A percentile compares a stretch with the other conserved stretches of the same genome.
phyloP scores from a whole-genome alignment of 2,888 invertebrate genomes.

The Augiades crinisus region DNA sequence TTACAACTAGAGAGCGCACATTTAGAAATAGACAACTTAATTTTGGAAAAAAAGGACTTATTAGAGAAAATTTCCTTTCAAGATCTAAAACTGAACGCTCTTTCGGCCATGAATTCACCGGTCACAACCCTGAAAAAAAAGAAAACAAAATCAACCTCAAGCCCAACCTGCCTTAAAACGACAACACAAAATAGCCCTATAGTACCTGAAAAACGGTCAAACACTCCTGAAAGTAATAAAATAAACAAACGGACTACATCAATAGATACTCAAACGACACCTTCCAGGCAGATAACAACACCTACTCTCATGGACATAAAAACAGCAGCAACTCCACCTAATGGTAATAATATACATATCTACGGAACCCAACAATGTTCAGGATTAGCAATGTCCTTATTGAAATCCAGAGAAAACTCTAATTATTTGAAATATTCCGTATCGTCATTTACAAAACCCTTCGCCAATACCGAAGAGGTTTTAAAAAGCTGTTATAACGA shows the following conservation, averaged over 20 bases:
- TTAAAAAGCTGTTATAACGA: background rate
- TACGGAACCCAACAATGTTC: background rate
- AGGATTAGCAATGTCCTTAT: background rate
- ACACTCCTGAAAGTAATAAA: too few species aligned
- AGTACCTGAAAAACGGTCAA: too few species aligned
- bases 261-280: background rate
- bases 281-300: background rate
- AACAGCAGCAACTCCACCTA: too few species aligned
- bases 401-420: background rate
- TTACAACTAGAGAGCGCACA: conserved; percentile 1
- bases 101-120: background rate
- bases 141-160: too few species aligned
- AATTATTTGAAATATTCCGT: background rate
- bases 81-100: background rate
- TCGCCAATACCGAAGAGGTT: background rate
- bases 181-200: too few species aligned
- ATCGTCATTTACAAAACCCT: background rate
- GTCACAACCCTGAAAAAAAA: background rate
- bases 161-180: too few species aligned
- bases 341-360: background rate
- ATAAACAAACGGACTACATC: too few species aligned
- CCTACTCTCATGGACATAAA: background rate
- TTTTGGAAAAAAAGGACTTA: background rate
- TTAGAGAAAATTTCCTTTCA: background rate
- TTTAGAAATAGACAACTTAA: conserved; percentile 1